Percentiles rank a stretch among this genome's conserved stretches.
phyloP scores from a whole-genome alignment of 2,797 vertebrate species.

The Coilia nasus region DNA sequence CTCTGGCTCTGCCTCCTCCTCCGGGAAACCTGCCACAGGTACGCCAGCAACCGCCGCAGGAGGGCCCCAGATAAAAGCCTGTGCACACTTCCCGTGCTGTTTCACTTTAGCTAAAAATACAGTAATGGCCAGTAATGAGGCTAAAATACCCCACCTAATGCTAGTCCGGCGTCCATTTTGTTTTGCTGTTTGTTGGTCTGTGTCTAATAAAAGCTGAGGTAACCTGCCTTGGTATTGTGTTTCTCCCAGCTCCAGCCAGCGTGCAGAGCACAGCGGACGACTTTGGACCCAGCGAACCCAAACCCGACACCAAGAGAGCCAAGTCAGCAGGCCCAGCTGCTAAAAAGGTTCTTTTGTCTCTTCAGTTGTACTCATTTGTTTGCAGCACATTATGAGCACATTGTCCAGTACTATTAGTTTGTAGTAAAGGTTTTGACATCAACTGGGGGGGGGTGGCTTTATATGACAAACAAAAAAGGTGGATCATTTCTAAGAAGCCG shows the following conservation, averaged over 20 bases:
- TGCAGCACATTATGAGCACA: too few species aligned
- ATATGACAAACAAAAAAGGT: background rate
- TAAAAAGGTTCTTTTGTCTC: slow-evolving; percentile 84
- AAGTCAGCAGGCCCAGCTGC: slow-evolving; percentile 78
- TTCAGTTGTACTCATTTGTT: slow-evolving; percentile 10
- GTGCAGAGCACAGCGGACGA: slow-evolving; percentile 76
- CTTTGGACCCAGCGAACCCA: slow-evolving; percentile 73
- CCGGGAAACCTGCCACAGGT: slow-evolving; percentile 75
- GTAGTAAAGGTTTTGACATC: too few species aligned
- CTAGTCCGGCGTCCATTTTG: too few species aligned
- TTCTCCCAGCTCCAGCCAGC: slow-evolving; percentile 63
- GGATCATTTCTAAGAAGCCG: background rate
- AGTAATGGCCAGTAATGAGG: too few species aligned
- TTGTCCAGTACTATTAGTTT: too few species aligned
- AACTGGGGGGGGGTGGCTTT: too few species aligned
- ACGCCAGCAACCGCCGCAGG: slow-evolving; percentile 35
- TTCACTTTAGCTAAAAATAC: too few species aligned
- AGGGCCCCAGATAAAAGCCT: too few species aligned
- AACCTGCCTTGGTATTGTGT: background rate
- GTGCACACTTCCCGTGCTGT: too few species aligned
- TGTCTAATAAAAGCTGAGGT: too few species aligned
- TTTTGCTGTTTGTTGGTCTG: too few species aligned
- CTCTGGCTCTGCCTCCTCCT: slow-evolving; percentile 48
- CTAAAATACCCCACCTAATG: too few species aligned
- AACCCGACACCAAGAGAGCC: slow-evolving; percentile 86